These are phyloP conservation scores for Machimus atricapillus DNA, from an alignment of 2,888 invertebrate species.

Conservation along the genomic window DNA sequence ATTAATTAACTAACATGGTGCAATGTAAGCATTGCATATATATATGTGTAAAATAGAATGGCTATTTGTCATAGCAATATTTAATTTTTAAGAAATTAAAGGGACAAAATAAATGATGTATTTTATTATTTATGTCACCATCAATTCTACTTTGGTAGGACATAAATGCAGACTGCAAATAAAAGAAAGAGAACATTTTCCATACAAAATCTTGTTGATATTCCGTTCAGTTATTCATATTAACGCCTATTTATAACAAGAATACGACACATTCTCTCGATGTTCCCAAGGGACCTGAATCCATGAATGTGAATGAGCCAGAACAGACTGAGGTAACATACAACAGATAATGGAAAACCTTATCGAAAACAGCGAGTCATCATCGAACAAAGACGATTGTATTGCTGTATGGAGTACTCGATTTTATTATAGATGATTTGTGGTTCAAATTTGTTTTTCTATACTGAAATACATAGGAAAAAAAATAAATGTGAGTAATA, in stretches of 20 bases:
- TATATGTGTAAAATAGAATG: neutral
- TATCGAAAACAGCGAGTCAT: neutral
- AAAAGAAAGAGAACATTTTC: neutral
- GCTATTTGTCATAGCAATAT: too few species aligned
- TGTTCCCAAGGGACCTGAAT: neutral
- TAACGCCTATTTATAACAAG: neutral
- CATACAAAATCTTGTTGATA: neutral
- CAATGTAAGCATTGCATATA: neutral
- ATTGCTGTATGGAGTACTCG: neutral
- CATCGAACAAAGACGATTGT: neutral
- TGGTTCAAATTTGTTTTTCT: neutral
- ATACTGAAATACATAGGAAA: neutral
- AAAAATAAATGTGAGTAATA: neutral
- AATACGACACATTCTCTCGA: neutral
- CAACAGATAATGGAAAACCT: neutral
- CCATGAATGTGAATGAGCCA: neutral
- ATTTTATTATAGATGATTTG: neutral
- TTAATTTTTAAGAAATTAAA: too few species aligned
- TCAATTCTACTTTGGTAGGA: too few species aligned
- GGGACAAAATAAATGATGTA: neutral
- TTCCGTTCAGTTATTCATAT: neutral
- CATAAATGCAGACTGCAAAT: neutral
- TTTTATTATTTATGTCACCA: neutral
- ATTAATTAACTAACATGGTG: too few species aligned
- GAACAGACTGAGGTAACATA: neutral